phyloP scores from a whole-genome alignment of 1,140 invertebrate genomes.

The Archegozetes longisetosus region DNA sequence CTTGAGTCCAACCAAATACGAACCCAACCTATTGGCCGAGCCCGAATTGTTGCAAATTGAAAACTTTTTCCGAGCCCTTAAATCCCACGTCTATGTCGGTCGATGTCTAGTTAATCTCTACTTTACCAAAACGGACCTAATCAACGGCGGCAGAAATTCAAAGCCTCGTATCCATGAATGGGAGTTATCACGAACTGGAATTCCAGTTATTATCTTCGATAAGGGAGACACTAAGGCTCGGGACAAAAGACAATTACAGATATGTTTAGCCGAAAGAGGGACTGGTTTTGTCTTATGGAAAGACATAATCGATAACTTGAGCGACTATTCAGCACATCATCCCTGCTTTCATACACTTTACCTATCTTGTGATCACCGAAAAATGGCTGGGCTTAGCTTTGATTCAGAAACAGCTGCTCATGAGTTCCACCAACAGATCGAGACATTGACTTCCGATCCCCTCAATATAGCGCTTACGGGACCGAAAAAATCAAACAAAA shows the following conservation, averaged over 20 bases:
- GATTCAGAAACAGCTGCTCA: constrained; percentile 53
- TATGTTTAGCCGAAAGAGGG: constrained; percentile 61
- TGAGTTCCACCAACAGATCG: constrained; percentile 47
- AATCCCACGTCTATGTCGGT: constrained; percentile 60
- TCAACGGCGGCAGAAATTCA: constrained; percentile 26
- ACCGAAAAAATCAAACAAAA: constrained; percentile 37
- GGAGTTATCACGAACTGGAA: constrained; percentile 58
- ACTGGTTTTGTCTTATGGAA: constrained; percentile 70
- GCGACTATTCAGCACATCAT: constrained; percentile 35
- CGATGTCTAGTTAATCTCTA: constrained; percentile 60
- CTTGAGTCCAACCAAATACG: background rate
- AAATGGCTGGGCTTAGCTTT: constrained; percentile 52
- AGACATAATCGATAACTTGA: constrained; percentile 53
- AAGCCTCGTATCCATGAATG: constrained; percentile 34
- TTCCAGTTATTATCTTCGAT: constrained; percentile 61
- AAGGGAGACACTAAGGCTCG: constrained; percentile 51
- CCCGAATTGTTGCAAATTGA: constrained; percentile 39
- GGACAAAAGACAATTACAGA: constrained; percentile 49
- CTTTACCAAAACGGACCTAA: constrained; percentile 36
- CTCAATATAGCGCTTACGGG: constrained; percentile 58
- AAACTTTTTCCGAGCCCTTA: constrained; percentile 57
- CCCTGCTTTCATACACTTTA: constrained; percentile 59
- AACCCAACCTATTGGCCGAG: background rate
- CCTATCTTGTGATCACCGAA: constrained; percentile 47
- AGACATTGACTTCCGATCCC: constrained; percentile 52